Base-by-base conservation (phyloP, 1,140 invertebrate genomes). In the Arion vulgaris region DNA sequence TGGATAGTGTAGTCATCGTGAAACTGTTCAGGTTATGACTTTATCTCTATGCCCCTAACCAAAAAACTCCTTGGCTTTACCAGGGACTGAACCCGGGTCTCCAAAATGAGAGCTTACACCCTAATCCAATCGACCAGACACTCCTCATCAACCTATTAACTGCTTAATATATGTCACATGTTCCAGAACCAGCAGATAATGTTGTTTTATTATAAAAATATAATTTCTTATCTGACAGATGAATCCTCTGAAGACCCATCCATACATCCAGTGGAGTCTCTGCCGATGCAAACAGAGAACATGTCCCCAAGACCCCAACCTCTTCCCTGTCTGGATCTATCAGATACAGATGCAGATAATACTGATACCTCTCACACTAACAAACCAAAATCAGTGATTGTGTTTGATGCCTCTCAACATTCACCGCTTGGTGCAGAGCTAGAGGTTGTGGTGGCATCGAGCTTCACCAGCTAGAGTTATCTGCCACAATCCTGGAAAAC, bases 321-420 rank as follows among this genome's bases (percentile, higher is more conserved):
- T 34, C 49, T 39, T 26, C 28, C 11, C 0, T 74, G 41, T 28
- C 71, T 81, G n/a, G 69, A 81, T 34, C 32, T 81, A 4, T 81
- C 80, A 36, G 80, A 81, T 74, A 23, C 49, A 19, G 78, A 80
- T 32, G n/a, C 39, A 4, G 71, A 81, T 28, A 49, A 26, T 2
- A 74, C 39, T 28, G 49, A 57, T 1, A 32, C 80, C 9, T 4
- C 66, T 11, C 38, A n/a, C 23, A 17, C n/a, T 2, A 19, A n/a
- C 9, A 39, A 26, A 19, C 49, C 69, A 2, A 23, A 81, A 39
- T 34, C 80, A 23, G 71, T 81, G 32, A 53, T 81, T 13, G 69
- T 81, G n/a, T 81, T 32, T 66, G 80, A 81, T 81, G 80, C 71
- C 11, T 81, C 80, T n/a, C 69, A 51, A 19, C 23, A 34, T 34